A percentile compares a stretch with the other conserved stretches of the same genome.
Conservation (phyloP, 2,113 vertebrate genomes). For the Suricata suricatta region DNA sequence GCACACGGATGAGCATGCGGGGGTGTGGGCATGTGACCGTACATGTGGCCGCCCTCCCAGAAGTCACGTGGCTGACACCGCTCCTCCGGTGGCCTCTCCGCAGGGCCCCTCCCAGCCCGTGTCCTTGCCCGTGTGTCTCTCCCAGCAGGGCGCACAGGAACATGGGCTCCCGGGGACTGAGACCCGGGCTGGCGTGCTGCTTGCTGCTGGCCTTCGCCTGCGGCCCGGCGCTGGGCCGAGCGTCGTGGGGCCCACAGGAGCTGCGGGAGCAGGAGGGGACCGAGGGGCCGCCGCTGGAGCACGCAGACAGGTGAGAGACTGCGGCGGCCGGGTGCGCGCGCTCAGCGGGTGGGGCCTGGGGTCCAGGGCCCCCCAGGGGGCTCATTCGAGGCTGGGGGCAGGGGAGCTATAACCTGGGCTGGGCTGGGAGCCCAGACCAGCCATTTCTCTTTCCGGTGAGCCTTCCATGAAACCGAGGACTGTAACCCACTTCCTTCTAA, state of each 20-base stretch:
- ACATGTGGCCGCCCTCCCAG: background rate
- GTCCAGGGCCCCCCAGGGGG: rapidly evolving
- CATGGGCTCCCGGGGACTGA: constrained; percentile 52
- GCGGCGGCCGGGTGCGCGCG: rapidly evolving
- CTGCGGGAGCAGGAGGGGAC: constrained; percentile 7
- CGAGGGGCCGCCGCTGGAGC: background rate
- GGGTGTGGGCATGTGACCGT: rapidly evolving
- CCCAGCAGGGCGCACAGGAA: constrained; percentile 59
- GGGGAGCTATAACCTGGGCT: background rate
- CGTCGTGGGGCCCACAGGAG: background rate
- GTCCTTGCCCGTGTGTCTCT: background rate
- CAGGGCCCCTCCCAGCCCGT: rapidly evolving
- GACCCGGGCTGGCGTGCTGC: constrained; percentile 67
- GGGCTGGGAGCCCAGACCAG: background rate
- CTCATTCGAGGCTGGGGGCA: rapidly evolving
- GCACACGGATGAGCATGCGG: rapidly evolving
- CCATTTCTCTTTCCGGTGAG: rapidly evolving
- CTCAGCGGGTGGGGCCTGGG: background rate
- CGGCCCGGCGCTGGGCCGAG: constrained; percentile 2
- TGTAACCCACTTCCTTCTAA: background rate
- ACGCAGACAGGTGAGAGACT: constrained; percentile 79
- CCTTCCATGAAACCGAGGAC: background rate
- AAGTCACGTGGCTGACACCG: rapidly evolving
- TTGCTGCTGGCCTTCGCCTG: constrained; percentile 71
- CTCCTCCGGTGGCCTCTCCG: rapidly evolving